Evolutionary conservation across 2,113 vertebrate genomes (phyloP).

Genomic region (Pachypanchax playfairii): DNA sequence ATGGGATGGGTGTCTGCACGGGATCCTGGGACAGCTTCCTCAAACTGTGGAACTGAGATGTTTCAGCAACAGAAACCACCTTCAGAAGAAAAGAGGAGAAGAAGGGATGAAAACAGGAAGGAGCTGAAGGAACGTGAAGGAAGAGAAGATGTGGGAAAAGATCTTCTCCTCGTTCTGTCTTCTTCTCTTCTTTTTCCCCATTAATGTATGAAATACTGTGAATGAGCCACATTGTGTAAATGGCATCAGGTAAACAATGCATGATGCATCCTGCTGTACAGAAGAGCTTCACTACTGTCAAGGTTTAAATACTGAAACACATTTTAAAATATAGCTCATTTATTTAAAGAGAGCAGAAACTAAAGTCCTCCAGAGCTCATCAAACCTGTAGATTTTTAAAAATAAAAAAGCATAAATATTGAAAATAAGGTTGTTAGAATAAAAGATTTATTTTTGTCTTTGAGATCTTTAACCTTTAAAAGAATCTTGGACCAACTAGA

Average conservation of each 20-base stretch:
- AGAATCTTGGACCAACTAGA: conserved; percentile 54
- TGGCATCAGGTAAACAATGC: conserved; percentile 37
- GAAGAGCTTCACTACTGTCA: conserved; percentile 25
- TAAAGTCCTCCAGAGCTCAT: conserved; percentile 43
- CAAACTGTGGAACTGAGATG: conserved; percentile 82
- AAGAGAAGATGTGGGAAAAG: not conserved
- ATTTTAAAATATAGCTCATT: conserved; percentile 39
- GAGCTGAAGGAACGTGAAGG: conserved; percentile 2
- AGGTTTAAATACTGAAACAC: conserved; percentile 19
- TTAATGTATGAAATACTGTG: conserved; percentile 44
- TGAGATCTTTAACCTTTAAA: conserved; percentile 40
- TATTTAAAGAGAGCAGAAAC: conserved; percentile 37
- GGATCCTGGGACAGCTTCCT: conserved; percentile 99
- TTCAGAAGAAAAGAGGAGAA: conserved; percentile 8
- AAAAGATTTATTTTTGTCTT: conserved; percentile 59
- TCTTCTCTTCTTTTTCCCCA: conserved; percentile 46
- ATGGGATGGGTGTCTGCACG: conserved; percentile 97
- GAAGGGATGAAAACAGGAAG: conserved; percentile 4
- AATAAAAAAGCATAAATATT: conserved; percentile 46
- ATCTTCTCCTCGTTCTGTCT: conserved; percentile 28
- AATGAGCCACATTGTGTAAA: conserved; percentile 48
- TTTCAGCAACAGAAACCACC: not conserved
- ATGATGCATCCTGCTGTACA: conserved; percentile 32
- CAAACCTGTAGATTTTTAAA: conserved; percentile 57
- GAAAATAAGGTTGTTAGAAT: conserved; percentile 50